Evolutionary conservation across 2,888 invertebrate genomes (phyloP).

Genomic region (Rotaria socialis): DNA sequence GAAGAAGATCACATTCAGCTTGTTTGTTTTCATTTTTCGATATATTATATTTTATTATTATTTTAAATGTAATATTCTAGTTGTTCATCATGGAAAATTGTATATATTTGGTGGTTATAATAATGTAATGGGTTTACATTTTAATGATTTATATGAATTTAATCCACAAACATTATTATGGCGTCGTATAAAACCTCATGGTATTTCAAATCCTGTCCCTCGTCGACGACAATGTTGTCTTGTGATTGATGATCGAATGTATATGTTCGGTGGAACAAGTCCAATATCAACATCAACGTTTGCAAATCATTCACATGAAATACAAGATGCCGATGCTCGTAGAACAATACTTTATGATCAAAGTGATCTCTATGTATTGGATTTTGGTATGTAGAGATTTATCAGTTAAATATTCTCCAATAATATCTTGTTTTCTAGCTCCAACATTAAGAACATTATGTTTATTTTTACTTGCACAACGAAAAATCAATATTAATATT

Average conservation of each 20-base stretch:
- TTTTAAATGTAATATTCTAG: constrained; percentile 63
- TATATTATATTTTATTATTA: not conserved
- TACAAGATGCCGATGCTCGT: not conserved
- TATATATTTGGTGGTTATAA: constrained; percentile 87
- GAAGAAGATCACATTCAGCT: constrained; percentile 82
- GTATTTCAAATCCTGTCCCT: constrained; percentile 56
- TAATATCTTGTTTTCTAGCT: not conserved
- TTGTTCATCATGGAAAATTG: constrained; percentile 72
- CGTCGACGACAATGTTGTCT: constrained; percentile 72
- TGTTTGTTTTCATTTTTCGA: constrained; percentile 65
- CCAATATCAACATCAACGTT: not conserved
- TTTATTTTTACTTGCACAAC: not conserved
- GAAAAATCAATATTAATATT: not conserved
- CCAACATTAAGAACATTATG: not conserved
- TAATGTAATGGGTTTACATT: constrained; percentile 72
- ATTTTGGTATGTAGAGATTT: not conserved
- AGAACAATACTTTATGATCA: not conserved
- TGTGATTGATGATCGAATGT: constrained; percentile 70
- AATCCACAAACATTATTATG: constrained; percentile 58
- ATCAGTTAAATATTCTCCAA: not conserved
- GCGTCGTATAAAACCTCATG: constrained; percentile 49
- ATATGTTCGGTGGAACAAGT: constrained; percentile 83
- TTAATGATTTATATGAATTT: constrained; percentile 76
- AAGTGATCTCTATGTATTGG: not conserved
- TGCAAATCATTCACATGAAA: not conserved